Evolutionary conservation across 2,797 vertebrate species (phyloP).

Genomic region (Lindbergichthys nudifrons): DNA sequence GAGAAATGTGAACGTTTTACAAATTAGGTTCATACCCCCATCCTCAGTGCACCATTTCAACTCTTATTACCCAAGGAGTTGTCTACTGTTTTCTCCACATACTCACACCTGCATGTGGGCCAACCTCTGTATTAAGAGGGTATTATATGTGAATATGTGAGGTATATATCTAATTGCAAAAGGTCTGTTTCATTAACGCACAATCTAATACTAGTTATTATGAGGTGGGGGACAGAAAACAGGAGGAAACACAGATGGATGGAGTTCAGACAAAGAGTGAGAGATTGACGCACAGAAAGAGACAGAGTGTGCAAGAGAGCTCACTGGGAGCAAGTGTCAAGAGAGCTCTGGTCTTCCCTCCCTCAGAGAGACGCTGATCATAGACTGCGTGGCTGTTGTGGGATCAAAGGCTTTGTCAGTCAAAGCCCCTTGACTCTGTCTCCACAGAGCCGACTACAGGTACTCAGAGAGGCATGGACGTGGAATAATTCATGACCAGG

Average conservation of each 20-base stretch:
- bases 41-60: constrained; percentile 12
- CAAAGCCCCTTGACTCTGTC: constrained; percentile 77
- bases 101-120: constrained; percentile 26
- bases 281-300: constrained; percentile 11
- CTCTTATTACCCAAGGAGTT: constrained; percentile 11
- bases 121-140: background rate
- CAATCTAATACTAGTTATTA: background rate
- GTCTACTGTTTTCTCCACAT: constrained; percentile 19
- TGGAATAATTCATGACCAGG: constrained; percentile 79
- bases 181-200: background rate
- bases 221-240: background rate
- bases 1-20: constrained; percentile 27
- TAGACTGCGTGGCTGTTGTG: constrained; percentile 72
- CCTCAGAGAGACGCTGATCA: constrained; percentile 70
- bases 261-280: constrained; percentile 28
- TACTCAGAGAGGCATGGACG: constrained; percentile 60
- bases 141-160: constrained; percentile 2
- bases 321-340: constrained; percentile 53
- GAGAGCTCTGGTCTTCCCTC: constrained; percentile 55
- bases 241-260: background rate
- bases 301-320: constrained; percentile 23
- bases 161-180: background rate
- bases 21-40: constrained; percentile 8
- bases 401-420: constrained; percentile 85
- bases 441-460: constrained; percentile 70